Conservation (phyloP, 2,888 invertebrate species). For the Netelia inedita region DNA sequence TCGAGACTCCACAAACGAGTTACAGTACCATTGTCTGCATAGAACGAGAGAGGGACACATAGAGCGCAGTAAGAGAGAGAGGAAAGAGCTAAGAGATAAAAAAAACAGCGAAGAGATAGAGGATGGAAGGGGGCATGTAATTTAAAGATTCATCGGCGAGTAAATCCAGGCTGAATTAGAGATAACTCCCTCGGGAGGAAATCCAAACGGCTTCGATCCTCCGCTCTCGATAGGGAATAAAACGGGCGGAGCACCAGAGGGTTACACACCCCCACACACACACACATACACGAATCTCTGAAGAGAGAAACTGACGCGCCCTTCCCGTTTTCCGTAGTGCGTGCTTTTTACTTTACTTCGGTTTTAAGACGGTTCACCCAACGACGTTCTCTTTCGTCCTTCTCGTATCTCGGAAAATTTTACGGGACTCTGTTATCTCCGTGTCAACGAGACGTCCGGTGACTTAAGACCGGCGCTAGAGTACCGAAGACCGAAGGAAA, state of each 20-base stretch:
- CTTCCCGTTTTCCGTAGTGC: slow-evolving; percentile 1
- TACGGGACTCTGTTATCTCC: slow-evolving; percentile 30
- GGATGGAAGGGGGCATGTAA: slow-evolving; percentile 84
- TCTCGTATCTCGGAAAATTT: slow-evolving; percentile 26
- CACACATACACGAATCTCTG: slow-evolving; percentile 11
- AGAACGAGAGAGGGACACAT: not conserved
- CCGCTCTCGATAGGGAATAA: slow-evolving; percentile 68
- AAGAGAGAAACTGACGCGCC: slow-evolving; percentile 43
- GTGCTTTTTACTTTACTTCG: slow-evolving; percentile 17
- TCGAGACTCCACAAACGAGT: slow-evolving; percentile 63
- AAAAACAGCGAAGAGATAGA: slow-evolving; percentile 59
- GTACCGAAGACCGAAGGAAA: not conserved
- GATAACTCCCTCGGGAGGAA: slow-evolving; percentile 86
- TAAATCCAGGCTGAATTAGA: slow-evolving; percentile 87
- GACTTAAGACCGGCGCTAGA: not conserved
- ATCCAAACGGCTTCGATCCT: slow-evolving; percentile 78
- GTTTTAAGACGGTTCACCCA: slow-evolving; percentile 21
- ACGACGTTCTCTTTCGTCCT: slow-evolving; percentile 7
- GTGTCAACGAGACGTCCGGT: slow-evolving; percentile 37
- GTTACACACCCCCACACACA: slow-evolving; percentile 57
- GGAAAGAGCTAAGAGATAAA: slow-evolving; percentile 19
- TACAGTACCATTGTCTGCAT: slow-evolving; percentile 48
- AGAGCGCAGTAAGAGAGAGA: slow-evolving; percentile 21
- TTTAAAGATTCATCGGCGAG: slow-evolving; percentile 87
- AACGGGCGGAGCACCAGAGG: slow-evolving; percentile 76